These are phyloP conservation scores for Tineola bisselliella DNA, from an alignment of 2,888 invertebrate species.

Conservation along the genomic window DNA sequence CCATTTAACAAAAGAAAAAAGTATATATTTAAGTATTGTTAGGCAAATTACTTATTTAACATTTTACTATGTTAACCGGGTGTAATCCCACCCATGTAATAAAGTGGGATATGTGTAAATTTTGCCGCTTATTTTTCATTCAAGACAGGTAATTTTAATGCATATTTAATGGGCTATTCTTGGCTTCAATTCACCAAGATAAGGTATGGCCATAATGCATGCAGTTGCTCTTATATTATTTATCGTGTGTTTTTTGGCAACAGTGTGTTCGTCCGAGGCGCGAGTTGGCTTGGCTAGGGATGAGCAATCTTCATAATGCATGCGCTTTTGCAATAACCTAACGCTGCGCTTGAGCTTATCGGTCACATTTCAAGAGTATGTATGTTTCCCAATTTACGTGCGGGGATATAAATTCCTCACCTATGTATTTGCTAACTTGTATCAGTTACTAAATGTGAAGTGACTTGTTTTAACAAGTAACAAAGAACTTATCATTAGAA, in stretches of 20 bases:
- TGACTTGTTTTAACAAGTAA: too few relatives aligned
- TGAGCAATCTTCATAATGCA: slow-evolving; percentile 68
- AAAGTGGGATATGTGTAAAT: slow-evolving; percentile 19
- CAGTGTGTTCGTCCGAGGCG: slow-evolving; percentile 39
- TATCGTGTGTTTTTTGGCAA: slow-evolving; percentile 68
- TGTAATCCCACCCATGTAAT: not conserved
- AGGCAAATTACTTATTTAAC: too few relatives aligned
- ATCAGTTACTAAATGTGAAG: too few relatives aligned
- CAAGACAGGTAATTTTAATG: slow-evolving; percentile 66
- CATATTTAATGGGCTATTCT: slow-evolving; percentile 67
- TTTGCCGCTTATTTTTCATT: slow-evolving; percentile 46
- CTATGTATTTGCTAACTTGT: too few relatives aligned
- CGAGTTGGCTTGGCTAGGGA: slow-evolving; percentile 59
- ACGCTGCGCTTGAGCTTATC: slow-evolving; percentile 3
- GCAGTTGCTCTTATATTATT: slow-evolving; percentile 62
- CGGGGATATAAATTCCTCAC: not conserved
- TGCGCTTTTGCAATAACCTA: slow-evolving; percentile 42
- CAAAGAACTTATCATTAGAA: too few relatives aligned
- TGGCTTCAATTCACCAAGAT: slow-evolving; percentile 67
- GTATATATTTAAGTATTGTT: too few relatives aligned
- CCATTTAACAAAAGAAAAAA: too few relatives aligned
- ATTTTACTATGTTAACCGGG: too few relatives aligned
- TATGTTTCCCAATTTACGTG: not conserved
- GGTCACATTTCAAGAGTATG: slow-evolving; percentile 8
- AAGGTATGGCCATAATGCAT: slow-evolving; percentile 65